Evolutionary conservation across 2,888 invertebrate species (phyloP), one percentile per base, ranked within the genome.

Genomic region (Acanthosepion lycidas): DNA sequence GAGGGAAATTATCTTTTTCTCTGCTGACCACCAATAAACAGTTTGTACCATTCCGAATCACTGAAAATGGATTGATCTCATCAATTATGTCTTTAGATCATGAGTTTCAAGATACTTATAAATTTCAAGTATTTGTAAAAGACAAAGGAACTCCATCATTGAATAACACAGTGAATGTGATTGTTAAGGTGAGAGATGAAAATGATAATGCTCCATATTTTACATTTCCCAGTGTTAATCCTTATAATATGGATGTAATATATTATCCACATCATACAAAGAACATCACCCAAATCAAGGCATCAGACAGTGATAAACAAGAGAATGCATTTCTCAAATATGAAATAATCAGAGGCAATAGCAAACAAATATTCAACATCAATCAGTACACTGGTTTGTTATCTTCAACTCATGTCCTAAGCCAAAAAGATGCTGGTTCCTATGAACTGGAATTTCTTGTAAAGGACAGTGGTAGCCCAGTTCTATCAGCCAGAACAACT

Each of bases 321-420:
- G 78, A 78, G 78, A 78, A 78, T 78, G 78, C 78, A 78, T 78
- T 78, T 78, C 78, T 78, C n/a, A 78, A 78, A 78, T 78, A 78
- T 78, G 78, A 78, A 78, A 78, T 78, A 78, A 78, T 78, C 78
- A 78, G 78, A 78, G 78, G 78, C n/a, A 78, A 78, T 78, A 78
- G 78, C 78, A 78, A 78, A 33, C 78, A 78, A 18, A 78, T 78
- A 78, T 78, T 78, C 78, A 78, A 9, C 78, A 78, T 78, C 78
- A 78, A 78, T n/a, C 78, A 78, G n/a, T 78, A 78, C 78, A 78
- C 78, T 78, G 78, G 78, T 33, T 78, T 78, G n/a, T 78, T 78
- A 33, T 78, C n/a, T 78, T 78, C 78, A 78, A 78, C 78, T 33
- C 78, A 78, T 78, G 78, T 78, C n/a, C 78, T 78, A 78, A 78